A percentile compares a stretch with the other conserved stretches of the same genome.
Conservation (phyloP, 92 coral and sea anemone species). For the Epizoanthus ramosus region DNA sequence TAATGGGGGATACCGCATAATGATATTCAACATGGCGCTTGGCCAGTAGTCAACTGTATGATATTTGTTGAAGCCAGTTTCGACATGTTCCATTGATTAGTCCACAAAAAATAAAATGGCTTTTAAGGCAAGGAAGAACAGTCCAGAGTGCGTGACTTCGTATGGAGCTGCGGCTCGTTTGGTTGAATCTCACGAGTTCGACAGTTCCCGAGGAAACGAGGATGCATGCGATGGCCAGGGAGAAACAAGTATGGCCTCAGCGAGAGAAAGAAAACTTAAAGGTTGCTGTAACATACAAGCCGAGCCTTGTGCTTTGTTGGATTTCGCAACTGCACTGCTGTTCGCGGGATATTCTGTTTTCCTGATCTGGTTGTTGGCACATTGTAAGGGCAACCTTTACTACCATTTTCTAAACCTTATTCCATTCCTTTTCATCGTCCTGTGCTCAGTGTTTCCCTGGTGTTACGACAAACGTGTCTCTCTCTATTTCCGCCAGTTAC, state of each 20-base stretch:
- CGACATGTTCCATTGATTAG: not conserved
- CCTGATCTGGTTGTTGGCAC: slow-evolving; percentile 32
- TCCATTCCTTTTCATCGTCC: not conserved
- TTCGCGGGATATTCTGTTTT: slow-evolving; percentile 28
- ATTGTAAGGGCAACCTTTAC: not conserved
- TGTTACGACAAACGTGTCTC: slow-evolving; percentile 22
- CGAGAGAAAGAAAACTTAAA: not conserved
- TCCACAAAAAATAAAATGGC: slow-evolving; percentile 9
- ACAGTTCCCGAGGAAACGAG: not conserved
- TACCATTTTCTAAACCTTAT: slow-evolving; percentile 7
- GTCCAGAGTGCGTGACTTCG: not conserved
- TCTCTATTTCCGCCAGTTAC: slow-evolving; percentile 13
- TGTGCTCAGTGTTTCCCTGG: slow-evolving; percentile 29
- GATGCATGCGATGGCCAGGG: not conserved
- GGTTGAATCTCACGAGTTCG: not conserved
- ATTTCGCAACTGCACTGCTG: slow-evolving; percentile 20
- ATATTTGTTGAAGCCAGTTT: not conserved
- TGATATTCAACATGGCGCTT: slow-evolving; percentile 1
- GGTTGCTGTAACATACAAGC: slow-evolving; percentile 13
- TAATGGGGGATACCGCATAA: slow-evolving; percentile 28
- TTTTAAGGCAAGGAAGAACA: not conserved
- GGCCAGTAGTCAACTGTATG: not conserved
- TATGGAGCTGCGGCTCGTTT: slow-evolving; percentile 10
- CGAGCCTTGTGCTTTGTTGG: slow-evolving; percentile 35
- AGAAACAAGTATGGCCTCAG: not conserved